Conservation (phyloP, 2,113 vertebrate species). For the Hiodon tergisus region DNA sequence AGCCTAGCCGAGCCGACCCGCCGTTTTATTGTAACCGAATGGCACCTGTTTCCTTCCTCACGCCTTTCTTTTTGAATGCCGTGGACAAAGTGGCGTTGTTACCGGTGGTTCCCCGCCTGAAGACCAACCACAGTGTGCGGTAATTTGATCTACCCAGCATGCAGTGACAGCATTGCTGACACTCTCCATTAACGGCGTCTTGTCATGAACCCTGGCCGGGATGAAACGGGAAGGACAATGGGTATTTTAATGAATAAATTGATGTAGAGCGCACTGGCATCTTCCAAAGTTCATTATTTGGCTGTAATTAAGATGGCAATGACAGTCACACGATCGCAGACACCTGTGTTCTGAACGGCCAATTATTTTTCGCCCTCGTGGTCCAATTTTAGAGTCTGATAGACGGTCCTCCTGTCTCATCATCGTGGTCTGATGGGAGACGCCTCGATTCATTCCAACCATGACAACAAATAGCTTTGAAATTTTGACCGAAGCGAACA, state of each 20-base stretch:
- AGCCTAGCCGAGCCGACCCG: too few species aligned
- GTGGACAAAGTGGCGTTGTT: not conserved
- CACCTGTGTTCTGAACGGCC: constrained; percentile 12
- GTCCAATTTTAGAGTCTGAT: not conserved
- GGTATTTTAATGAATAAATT: constrained; percentile 23
- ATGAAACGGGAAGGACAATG: constrained; percentile 30
- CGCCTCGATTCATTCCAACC: not conserved
- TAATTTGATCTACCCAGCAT: constrained; percentile 34
- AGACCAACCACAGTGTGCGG: constrained; percentile 23
- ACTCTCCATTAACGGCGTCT: constrained; percentile 27
- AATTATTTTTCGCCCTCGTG: constrained; percentile 12
- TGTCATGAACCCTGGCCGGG: constrained; percentile 17
- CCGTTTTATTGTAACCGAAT: too few species aligned
- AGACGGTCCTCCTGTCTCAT: not conserved
- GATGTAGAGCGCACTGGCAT: constrained; percentile 18
- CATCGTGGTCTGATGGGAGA: not conserved
- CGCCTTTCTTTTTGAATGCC: not conserved
- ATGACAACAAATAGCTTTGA: not conserved
- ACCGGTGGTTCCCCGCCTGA: constrained; percentile 5
- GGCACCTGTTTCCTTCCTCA: too few species aligned
- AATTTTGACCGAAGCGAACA: not conserved
- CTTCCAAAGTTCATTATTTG: constrained; percentile 23
- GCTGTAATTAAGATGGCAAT: constrained; percentile 31
- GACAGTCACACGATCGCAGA: not conserved
- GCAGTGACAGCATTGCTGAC: constrained; percentile 19